phyloP scores from a whole-genome alignment of 2,113 vertebrate species.

The Chionomys nivalis region DNA sequence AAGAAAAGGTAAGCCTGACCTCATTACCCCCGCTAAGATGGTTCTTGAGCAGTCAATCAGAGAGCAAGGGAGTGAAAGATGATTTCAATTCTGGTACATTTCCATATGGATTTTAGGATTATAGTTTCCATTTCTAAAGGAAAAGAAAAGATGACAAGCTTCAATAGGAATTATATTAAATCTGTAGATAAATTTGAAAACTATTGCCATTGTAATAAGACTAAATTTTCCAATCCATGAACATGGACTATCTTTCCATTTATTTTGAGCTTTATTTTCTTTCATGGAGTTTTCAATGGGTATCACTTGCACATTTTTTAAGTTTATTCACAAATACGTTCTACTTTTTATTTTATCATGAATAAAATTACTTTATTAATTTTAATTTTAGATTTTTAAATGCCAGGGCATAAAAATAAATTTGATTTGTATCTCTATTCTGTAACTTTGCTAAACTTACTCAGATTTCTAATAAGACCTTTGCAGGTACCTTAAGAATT shows the following conservation, averaged over 20 bases:
- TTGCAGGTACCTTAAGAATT: not conserved
- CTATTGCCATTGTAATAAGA: not conserved
- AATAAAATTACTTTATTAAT: not conserved
- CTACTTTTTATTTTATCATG: not conserved
- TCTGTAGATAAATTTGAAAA: not conserved
- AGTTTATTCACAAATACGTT: not conserved
- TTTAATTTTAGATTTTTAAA: not conserved
- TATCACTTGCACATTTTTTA: not conserved
- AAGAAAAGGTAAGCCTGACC: constrained; percentile 73
- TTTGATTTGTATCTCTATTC: not conserved
- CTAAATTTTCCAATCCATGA: not conserved
- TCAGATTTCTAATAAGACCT: not conserved
- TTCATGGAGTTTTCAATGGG: too few relatives aligned
- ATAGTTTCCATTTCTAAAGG: not conserved
- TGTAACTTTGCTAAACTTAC: not conserved
- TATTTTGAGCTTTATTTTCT: not conserved
- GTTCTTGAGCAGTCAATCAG: fast-evolving
- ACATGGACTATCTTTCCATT: not conserved
- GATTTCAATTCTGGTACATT: not conserved
- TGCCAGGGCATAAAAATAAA: not conserved
- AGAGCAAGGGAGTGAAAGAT: not conserved
- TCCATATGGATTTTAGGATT: not conserved
- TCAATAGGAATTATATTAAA: not conserved
- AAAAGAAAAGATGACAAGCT: not conserved
- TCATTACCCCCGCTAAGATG: not conserved